phyloP scores from a whole-genome alignment of 1,140 invertebrate species.

The Achroia grisella region DNA sequence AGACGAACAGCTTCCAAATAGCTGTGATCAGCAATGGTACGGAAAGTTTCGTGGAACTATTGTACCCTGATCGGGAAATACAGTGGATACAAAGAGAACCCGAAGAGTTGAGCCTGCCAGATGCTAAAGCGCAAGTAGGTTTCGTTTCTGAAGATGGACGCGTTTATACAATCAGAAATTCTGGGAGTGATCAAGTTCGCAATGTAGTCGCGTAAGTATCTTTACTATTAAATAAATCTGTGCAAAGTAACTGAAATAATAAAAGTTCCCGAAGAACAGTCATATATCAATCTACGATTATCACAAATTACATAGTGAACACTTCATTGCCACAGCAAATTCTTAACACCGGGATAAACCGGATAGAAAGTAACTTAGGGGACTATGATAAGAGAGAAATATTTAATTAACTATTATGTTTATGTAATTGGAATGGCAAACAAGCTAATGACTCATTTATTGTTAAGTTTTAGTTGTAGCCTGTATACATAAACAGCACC shows the following conservation, averaged over 20 bases:
- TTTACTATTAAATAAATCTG: not conserved
- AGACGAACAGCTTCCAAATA: slow-evolving; percentile 85
- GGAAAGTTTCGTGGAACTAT: slow-evolving; percentile 87
- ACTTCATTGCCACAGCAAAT: too few relatives aligned
- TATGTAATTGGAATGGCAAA: too few relatives aligned
- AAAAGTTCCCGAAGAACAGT: too few relatives aligned
- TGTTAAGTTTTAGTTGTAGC: not conserved
- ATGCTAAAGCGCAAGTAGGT: slow-evolving; percentile 94
- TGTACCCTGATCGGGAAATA: slow-evolving; percentile 91
- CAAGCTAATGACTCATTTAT: too few relatives aligned
- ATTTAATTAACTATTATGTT: not conserved
- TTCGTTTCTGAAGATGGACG: slow-evolving; percentile 88
- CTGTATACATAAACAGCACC: too few relatives aligned
- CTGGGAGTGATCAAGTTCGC: slow-evolving; percentile 89
- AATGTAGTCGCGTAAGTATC: slow-evolving; percentile 63
- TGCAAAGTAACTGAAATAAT: too few relatives aligned
- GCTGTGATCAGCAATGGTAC: slow-evolving; percentile 87
- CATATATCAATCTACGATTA: too few relatives aligned
- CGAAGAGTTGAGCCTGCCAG: slow-evolving; percentile 79
- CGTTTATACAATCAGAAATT: slow-evolving; percentile 83
- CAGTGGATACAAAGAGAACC: slow-evolving; percentile 90
- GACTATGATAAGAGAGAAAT: too few relatives aligned
- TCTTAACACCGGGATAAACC: not conserved
- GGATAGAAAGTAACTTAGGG: too few relatives aligned
- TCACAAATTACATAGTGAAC: too few relatives aligned